Evolutionary conservation across 1,140 invertebrate species (phyloP).

Genomic region (Schlechtendalia chinensis): DNA sequence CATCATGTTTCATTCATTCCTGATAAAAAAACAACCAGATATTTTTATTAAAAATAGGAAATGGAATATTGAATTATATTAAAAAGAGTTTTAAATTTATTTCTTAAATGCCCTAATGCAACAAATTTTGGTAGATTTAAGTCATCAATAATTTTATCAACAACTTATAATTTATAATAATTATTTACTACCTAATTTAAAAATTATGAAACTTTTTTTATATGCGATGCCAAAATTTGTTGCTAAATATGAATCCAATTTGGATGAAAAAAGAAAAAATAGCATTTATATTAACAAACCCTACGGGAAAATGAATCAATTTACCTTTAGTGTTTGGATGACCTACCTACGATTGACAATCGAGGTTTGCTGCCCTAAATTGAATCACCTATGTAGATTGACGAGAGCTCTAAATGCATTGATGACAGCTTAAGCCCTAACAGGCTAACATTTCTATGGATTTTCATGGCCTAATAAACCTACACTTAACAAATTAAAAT

Average conservation of each 20-base stretch:
- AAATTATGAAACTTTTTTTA: not conserved
- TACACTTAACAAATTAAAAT: conserved; percentile 43
- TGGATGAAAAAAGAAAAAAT: not conserved
- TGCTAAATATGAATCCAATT: conserved; percentile 22
- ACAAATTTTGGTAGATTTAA: conserved; percentile 35
- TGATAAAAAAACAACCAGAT: not conserved
- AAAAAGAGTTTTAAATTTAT: not conserved
- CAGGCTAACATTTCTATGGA: conserved; percentile 45
- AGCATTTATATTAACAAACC: conserved; percentile 20
- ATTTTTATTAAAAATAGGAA: not conserved
- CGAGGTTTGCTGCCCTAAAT: conserved; percentile 49
- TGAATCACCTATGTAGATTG: conserved; percentile 43
- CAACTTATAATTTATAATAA: not conserved
- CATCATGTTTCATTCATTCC: not conserved
- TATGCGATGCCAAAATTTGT: conserved; percentile 35
- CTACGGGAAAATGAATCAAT: conserved; percentile 41
- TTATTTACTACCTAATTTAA: conserved; percentile 11
- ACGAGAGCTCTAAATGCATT: conserved; percentile 36
- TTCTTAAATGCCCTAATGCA: conserved; percentile 14
- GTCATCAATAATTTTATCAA: not conserved
- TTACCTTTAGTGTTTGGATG: conserved; percentile 38
- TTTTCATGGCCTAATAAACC: conserved; percentile 39
- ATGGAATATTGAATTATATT: not conserved
- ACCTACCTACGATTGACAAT: conserved; percentile 49
- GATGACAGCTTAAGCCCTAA: conserved; percentile 47